Base-by-base conservation (phyloP, 2,888 invertebrate species). In the Sialis lutaria region DNA sequence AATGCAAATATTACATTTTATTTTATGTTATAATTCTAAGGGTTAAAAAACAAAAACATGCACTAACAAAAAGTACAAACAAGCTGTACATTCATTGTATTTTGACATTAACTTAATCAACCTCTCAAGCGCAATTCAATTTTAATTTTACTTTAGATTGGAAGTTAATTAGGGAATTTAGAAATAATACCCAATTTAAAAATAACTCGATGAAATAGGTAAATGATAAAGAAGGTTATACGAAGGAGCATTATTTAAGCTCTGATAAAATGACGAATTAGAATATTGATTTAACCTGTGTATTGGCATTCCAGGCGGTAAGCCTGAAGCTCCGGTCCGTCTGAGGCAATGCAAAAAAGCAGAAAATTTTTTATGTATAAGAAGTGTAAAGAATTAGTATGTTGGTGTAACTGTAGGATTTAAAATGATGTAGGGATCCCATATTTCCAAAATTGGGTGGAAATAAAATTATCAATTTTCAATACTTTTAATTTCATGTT, bases 211-310 rank as follows among this genome's bases (percentile, higher is more conserved):
- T 10, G 51, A 51, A 48, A 48, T 51, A n/a, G 51, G 51, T 37
- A 50, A 45, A 49, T 49, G 50, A 42, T 50, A 45, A 39, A 50
- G 47, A 35, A 50, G 46, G 40, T 40, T 50, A 41, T 37, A 31
- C 35, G 43, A 33, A 13, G 10, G 31, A 33, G 31, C 9, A 22
- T 22, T 2, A 22, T 22, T 22, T 22, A 22, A 22, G 22, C 22
- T 22, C 22, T 12, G 7, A 37, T 12, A 37, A 8, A 10, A 10
- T 37, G 37, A 37, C 2, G n/a, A 12, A 10, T 39, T 57, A 58
- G 57, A 59, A 60, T 58, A 55, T 53, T 60, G 58, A 57, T 58
- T 60, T 69, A 69, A 72, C 72, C 72, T 72, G 70, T 70, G 69
- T 56, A 67, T 61, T 52, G 67, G 60, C 50, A 63, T 57, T 59